These are phyloP conservation scores for Dicrurus megarhynchus DNA, from an alignment of 2,113 vertebrate species.

Conservation along the genomic window DNA sequence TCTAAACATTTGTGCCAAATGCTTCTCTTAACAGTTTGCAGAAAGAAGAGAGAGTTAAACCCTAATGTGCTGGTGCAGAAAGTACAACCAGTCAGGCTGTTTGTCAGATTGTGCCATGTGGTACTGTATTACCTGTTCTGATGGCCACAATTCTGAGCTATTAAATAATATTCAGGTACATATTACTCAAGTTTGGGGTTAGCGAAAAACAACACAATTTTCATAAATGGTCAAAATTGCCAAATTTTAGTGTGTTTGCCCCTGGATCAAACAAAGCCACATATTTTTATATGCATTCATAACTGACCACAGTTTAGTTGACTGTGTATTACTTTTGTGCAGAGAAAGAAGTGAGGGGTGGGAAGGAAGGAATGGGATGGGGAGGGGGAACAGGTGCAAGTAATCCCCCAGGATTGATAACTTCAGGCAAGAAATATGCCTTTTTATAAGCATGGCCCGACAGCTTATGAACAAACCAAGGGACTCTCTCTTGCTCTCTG, in stretches of 20 bases:
- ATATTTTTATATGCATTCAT: not conserved
- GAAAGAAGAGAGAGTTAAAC: not conserved
- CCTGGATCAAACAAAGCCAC: not conserved
- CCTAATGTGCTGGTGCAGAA: not conserved
- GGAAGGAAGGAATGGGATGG: not conserved
- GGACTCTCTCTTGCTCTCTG: slow-evolving; percentile 1
- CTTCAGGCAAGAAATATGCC: not conserved
- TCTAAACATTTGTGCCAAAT: not conserved
- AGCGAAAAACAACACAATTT: not conserved
- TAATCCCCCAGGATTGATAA: not conserved
- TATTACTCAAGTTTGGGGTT: not conserved
- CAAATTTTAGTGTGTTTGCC: not conserved
- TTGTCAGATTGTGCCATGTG: not conserved
- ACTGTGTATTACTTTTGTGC: not conserved
- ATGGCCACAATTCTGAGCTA: not conserved
- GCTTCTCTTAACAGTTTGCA: not conserved
- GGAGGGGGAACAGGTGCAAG: not conserved
- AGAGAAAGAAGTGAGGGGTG: not conserved
- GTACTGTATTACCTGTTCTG: not conserved
- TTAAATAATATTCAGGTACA: not conserved
- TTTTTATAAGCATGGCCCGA: not conserved
- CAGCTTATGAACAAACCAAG: not conserved
- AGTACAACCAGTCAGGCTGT: not conserved
- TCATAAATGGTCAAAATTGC: not conserved
- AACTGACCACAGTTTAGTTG: not conserved